Percentiles rank a stretch among this genome's conserved stretches.
phyloP scores from a whole-genome alignment of 2,888 invertebrate species.

The Chalcis sispes region DNA sequence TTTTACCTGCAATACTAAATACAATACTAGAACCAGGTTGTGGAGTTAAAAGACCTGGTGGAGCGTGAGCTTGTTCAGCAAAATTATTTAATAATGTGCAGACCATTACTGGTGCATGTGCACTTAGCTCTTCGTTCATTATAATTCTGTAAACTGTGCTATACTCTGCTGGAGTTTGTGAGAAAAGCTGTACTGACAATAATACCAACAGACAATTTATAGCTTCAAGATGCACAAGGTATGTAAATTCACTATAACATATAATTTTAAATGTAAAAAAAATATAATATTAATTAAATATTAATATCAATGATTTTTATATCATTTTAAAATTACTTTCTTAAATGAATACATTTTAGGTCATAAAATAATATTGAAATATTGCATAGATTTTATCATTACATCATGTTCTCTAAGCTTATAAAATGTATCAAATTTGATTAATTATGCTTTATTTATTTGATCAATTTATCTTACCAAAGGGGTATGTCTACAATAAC shows the following conservation, averaged over 20 bases:
- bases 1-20: conserved; percentile 83
- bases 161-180: conserved; percentile 78
- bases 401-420: neutral
- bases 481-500: conserved; percentile 90
- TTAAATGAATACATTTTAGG: neutral
- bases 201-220: conserved; percentile 91
- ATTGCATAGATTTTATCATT: conserved; percentile 19
- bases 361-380: neutral
- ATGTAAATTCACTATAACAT: conserved; percentile 85
- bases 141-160: conserved; percentile 78
- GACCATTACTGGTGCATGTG: conserved; percentile 87
- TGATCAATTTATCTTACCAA: conserved; percentile 78
- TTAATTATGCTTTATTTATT: neutral
- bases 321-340: neutral
- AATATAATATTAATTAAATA: neutral
- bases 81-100: conserved; percentile 89
- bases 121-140: conserved; percentile 83
- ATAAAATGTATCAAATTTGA: neutral
- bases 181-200: conserved; percentile 92
- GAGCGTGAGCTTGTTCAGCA: conserved; percentile 82
- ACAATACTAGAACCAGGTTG: conserved; percentile 87
- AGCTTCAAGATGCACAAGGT: conserved; percentile 90
- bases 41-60: conserved; percentile 82
- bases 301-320: neutral
- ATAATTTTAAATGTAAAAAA: conserved; percentile 8